Base-by-base conservation (phyloP, 2,113 vertebrate genomes). In the Poeciliopsis retropinna region DNA sequence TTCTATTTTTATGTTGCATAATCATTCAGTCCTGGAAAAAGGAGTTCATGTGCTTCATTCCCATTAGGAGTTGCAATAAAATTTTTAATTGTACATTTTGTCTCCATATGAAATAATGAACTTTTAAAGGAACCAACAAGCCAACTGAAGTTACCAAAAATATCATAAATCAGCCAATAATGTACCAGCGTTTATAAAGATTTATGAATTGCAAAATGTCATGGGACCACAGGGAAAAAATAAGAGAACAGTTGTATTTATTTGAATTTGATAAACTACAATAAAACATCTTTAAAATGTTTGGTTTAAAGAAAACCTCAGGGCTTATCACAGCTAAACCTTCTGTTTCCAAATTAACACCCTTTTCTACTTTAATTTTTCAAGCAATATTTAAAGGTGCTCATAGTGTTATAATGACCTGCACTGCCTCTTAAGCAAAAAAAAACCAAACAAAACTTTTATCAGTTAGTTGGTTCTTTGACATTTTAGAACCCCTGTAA, bases 251-350 rank as follows among this genome's bases (percentile, higher is more conserved):
- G 7, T 57, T 3, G 1, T 57, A 57, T 25, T 25, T 9, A 57
- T 47, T 47, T 47, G 19, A 47, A 47, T 47, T 47, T 47, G 17
- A 47, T 47, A 19, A 47, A 6, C 34, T 19, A 22, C 15, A 47
- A 17, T 13, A 31, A 82, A 67, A 32, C 13, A 14, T 25, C 31
- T 19, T 34, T 31, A 39, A 75, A 76, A 77, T 25, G 6, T 28
- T 3, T 14, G 22, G 5, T 29, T 12, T 4, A 3, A 28, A 25
- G 27, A 28, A 70, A 70, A 67, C 37, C 82, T 87, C 80, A 79
- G 82, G 79, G 72, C 67, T 66, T 2, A 74, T 61, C 28, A 44
- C 39, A 44, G 63, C 29, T 54, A n/a, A 11, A 30, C 28, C 61
- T 65, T 63, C 19, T 19, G 44, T 75, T 30, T 39, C 17, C 47